Conservation (phyloP, 1,140 invertebrate genomes). For the Sarcophaga peregrina region DNA sequence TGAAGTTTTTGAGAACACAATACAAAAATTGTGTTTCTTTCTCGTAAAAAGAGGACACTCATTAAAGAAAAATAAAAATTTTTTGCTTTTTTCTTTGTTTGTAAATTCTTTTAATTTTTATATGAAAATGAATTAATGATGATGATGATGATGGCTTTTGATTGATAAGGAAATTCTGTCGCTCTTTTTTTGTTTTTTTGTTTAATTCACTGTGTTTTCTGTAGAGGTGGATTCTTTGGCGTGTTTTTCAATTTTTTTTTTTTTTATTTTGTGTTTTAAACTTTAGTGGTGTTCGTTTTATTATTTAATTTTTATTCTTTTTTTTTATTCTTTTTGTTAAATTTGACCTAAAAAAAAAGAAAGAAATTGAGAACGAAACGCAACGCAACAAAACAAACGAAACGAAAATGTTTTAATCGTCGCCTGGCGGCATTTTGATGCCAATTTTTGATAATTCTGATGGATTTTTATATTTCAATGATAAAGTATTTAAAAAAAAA, state of each 20-base stretch:
- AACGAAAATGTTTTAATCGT: constrained; percentile 42
- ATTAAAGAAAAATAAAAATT: neutral
- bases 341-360: constrained; percentile 13
- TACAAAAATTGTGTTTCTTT: no score
- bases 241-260: neutral
- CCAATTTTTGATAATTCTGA: constrained; percentile 42
- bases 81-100: no score
- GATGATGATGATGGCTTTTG: constrained; percentile 22
- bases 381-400: constrained; percentile 30
- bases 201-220: neutral
- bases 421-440: constrained; percentile 42
- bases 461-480: constrained; percentile 43
- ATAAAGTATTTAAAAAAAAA: constrained; percentile 27
- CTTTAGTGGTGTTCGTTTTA: constrained; percentile 1
- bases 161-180: constrained; percentile 31
- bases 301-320: neutral
- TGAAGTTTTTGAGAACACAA: no score
- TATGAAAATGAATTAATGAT: constrained; percentile 12
- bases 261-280: neutral
- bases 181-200: constrained; percentile 2
- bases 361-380: no score
- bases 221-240: neutral
- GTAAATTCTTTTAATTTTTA: neutral
- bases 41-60: neutral
- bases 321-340: neutral